Evolutionary conservation across 2,113 vertebrate genomes (phyloP), one percentile per base, ranked within the genome.

Genomic region (Noturus placidus): DNA sequence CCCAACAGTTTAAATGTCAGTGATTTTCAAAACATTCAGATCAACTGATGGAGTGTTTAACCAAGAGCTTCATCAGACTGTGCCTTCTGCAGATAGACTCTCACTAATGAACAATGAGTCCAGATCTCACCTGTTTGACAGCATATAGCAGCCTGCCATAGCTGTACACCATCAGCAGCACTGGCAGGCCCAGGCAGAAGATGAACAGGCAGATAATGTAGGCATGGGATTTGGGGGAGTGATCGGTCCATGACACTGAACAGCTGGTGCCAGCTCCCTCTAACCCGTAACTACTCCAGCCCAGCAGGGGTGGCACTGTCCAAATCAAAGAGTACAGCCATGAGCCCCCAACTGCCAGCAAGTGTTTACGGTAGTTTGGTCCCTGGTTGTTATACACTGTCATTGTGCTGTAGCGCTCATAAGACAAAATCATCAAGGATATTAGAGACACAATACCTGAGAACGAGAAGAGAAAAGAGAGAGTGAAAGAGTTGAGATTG

Each of bases 291-390:
- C 96, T 96, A 91, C 96, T 97, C 97, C 97, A 98, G 0, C 97
- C 96, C 3, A 98, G 79, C 35, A 97, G 94, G 17, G 97, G 97
- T 11, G 96, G 96, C 87, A 97, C 92, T 0, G 96, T 98, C 97
- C 97, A 98, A 86, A 97, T 1, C 92, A 97, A 90, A 72, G 97
- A 96, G 91, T 98, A 98, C 38, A 97, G 89, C 97, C 97, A 97
- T 0, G 96, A 95, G 0, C 94, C 94, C 0, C 92, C 93, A 0
- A 98, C 95, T 0, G 96, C 96, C 87, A 98, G 86, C 88, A 97
- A 78, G 0, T 96, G 96, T 86, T 95, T 97, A 42, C 88, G 93
- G 87, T 94, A 97, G 90, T 93, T 92, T 2, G 93, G 78, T 0
- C 93, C 94, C 4, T 70, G 93, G 88, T 96, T 96, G 92, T 94